phyloP scores from a whole-genome alignment of 2,888 invertebrate species.

The Cryptocephalus primarius region DNA sequence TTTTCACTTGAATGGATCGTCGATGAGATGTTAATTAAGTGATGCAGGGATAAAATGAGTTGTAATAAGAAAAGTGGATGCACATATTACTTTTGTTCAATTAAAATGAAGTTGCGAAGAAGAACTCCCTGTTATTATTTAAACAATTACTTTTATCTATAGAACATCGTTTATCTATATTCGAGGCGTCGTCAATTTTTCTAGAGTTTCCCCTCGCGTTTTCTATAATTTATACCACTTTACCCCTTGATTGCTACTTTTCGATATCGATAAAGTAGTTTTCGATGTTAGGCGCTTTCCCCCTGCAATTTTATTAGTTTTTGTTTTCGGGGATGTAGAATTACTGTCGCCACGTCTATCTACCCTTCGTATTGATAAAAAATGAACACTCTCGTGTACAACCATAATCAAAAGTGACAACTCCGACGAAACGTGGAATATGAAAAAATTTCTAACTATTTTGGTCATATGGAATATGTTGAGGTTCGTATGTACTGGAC shows the following conservation, averaged over 20 bases:
- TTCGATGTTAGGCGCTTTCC: constrained; percentile 16
- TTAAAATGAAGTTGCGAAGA: too few species aligned
- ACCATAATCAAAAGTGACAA: constrained; percentile 6
- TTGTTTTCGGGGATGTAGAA: constrained; percentile 11
- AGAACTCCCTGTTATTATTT: too few species aligned
- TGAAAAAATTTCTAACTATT: neutral
- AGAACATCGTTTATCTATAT: too few species aligned
- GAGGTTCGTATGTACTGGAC: too few species aligned
- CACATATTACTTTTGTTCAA: too few species aligned
- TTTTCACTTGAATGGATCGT: too few species aligned
- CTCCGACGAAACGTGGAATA: constrained; percentile 5
- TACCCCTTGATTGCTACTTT: constrained; percentile 13
- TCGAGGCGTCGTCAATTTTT: constrained; percentile 2
- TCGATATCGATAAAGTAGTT: constrained; percentile 19
- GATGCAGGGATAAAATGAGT: too few species aligned
- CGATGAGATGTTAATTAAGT: too few species aligned
- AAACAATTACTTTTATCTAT: too few species aligned
- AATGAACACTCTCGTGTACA: constrained; percentile 11
- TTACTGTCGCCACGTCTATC: constrained; percentile 11
- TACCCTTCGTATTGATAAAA: constrained; percentile 10
- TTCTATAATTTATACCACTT: constrained; percentile 14
- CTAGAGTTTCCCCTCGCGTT: constrained; percentile 6
- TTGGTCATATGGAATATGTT: too few species aligned
- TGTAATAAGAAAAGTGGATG: too few species aligned
- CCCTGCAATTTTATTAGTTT: constrained; percentile 15